Percentiles rank a stretch among this genome's conserved stretches.
These are phyloP conservation scores for Carassius gibelio DNA, from an alignment of 2,113 vertebrate genomes.

Conservation along the genomic window DNA sequence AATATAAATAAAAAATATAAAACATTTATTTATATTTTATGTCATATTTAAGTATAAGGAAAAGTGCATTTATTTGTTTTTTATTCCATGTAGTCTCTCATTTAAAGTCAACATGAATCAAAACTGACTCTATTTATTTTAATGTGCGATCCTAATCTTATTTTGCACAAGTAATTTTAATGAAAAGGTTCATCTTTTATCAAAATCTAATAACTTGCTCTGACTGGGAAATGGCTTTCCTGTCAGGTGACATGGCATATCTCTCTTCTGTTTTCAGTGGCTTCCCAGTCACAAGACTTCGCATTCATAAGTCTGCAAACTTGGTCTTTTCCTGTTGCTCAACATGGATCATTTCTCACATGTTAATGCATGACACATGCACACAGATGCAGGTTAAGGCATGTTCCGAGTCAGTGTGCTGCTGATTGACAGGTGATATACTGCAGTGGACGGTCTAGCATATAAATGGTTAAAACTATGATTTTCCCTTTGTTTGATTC, in stretches of 20 bases:
- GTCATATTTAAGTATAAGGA: too few species aligned
- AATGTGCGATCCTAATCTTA: too few species aligned
- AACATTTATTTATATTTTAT: too few species aligned
- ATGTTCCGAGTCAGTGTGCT: constrained; percentile 6
- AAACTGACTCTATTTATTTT: background rate
- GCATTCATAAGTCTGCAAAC: background rate
- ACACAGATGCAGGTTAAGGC: constrained; percentile 34
- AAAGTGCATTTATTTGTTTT: background rate
- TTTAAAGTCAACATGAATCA: background rate
- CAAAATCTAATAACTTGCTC: too few species aligned
- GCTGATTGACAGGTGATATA: background rate
- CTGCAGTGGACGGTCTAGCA: background rate
- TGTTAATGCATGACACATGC: constrained; percentile 14
- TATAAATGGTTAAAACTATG: background rate
- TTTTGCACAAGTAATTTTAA: too few species aligned
- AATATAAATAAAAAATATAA: too few species aligned
- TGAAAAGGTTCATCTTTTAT: too few species aligned
- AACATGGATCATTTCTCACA: constrained; percentile 7
- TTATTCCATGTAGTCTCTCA: background rate
- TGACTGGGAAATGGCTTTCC: too few species aligned
- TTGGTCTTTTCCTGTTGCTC: constrained; percentile 7
- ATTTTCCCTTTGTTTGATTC: background rate
- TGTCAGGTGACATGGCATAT: too few species aligned
- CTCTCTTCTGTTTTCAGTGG: background rate
- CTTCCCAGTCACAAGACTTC: background rate